Percentiles rank a stretch among this genome's conserved stretches.
These are phyloP conservation scores for Holothuria glaberrima DNA, from an alignment of 35 echinoderm and acorn worm species.

Conservation along the genomic window DNA sequence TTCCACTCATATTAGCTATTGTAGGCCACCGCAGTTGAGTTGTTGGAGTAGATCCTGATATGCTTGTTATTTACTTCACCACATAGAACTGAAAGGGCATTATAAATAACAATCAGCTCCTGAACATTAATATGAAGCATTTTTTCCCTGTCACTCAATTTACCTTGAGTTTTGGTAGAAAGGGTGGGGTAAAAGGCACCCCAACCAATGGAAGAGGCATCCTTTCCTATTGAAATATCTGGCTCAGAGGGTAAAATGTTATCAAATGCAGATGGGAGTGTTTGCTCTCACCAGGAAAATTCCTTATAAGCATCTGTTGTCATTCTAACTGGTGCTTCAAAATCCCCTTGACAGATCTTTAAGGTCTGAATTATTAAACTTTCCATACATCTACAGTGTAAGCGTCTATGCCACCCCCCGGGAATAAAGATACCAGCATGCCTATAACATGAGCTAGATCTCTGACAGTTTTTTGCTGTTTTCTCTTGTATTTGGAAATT, in stretches of 20 bases:
- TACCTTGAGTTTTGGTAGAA: neutral
- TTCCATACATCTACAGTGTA: too few species aligned
- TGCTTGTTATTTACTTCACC: neutral
- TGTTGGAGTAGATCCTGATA: neutral
- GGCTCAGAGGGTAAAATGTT: neutral
- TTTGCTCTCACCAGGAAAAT: too few species aligned
- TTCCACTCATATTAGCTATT: constrained; percentile 11
- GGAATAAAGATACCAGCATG: too few species aligned
- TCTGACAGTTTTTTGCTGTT: neutral
- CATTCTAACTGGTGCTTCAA: too few species aligned
- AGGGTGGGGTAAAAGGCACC: neutral
- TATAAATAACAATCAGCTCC: neutral
- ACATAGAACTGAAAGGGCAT: neutral
- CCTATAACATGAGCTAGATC: neutral
- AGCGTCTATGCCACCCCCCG: too few species aligned
- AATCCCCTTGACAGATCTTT: too few species aligned
- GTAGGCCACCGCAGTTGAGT: constrained; percentile 2
- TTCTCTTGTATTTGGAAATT: neutral
- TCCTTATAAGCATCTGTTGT: too few species aligned
- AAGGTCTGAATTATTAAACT: too few species aligned
- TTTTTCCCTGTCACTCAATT: neutral
- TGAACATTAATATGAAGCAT: constrained; percentile 7
- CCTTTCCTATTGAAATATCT: neutral
- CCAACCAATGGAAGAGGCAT: constrained; percentile 20
- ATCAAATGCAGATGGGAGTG: constrained; percentile 8